phyloP scores from a whole-genome alignment of 1,140 invertebrate genomes.

The Dermatophagoides farinae region DNA sequence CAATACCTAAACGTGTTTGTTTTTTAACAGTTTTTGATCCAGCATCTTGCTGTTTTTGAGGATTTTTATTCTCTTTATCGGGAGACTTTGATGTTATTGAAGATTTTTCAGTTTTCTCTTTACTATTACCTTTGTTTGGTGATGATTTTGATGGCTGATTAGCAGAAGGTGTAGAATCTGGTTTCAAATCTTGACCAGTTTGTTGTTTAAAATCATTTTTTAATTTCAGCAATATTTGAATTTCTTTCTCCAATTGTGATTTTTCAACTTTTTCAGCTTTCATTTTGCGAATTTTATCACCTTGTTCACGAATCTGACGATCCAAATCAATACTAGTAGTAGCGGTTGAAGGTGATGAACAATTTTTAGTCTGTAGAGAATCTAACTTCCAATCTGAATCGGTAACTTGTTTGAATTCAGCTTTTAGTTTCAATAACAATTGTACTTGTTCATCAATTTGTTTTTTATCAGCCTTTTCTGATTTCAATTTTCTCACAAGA shows the following conservation, averaged over 20 bases:
- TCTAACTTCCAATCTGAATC: slow-evolving; percentile 24
- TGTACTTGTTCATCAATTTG: slow-evolving; percentile 48
- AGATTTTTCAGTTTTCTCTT: slow-evolving; percentile 10
- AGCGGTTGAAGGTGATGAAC: not conserved
- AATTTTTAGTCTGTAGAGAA: not conserved
- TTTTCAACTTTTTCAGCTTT: slow-evolving; percentile 34
- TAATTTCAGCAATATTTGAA: slow-evolving; percentile 39
- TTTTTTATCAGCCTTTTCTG: slow-evolving; percentile 37
- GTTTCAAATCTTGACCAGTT: slow-evolving; percentile 8
- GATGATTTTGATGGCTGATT: slow-evolving; percentile 9
- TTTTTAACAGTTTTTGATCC: slow-evolving; percentile 41
- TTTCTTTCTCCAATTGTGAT: slow-evolving; percentile 34
- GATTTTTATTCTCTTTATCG: slow-evolving; percentile 8
- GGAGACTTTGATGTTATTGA: slow-evolving; percentile 9
- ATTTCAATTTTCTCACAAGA: slow-evolving; percentile 32
- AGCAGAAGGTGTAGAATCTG: not conserved
- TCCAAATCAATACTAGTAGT: slow-evolving; percentile 26
- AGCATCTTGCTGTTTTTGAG: slow-evolving; percentile 11
- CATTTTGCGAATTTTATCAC: slow-evolving; percentile 45
- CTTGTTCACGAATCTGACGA: slow-evolving; percentile 40
- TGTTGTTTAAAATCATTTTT: slow-evolving; percentile 42
- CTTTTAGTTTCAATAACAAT: slow-evolving; percentile 48
- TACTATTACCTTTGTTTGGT: slow-evolving; percentile 11
- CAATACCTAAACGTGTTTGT: slow-evolving; percentile 73
- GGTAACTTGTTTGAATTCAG: slow-evolving; percentile 49